A percentile compares a stretch with the other conserved stretches of the same genome.
Conservation (phyloP, 2,113 vertebrate genomes). For the human (Homo sapiens) region GRCh38 chr13:77942501-77943000, state of each 20-base stretch:
- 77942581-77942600: background rate
- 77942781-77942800: background rate
- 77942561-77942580: background rate
- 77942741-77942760: background rate
- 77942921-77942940: background rate
- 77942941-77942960: background rate
- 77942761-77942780: background rate
- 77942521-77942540: background rate
- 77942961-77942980: background rate
- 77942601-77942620: background rate
- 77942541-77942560: background rate
- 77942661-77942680: background rate
- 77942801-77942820: background rate
- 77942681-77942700: background rate
- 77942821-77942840: background rate
- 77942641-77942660: background rate
- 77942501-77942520: background rate
- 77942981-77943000: background rate
- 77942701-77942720: background rate
- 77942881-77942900: background rate
- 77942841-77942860: conserved; percentile 19
- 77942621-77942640: background rate
- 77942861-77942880: background rate
- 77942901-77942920: background rate
- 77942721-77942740: background rate